These are phyloP conservation scores for Euplagia quadripunctaria DNA, from an alignment of 2,888 invertebrate genomes.

Conservation along the genomic window DNA sequence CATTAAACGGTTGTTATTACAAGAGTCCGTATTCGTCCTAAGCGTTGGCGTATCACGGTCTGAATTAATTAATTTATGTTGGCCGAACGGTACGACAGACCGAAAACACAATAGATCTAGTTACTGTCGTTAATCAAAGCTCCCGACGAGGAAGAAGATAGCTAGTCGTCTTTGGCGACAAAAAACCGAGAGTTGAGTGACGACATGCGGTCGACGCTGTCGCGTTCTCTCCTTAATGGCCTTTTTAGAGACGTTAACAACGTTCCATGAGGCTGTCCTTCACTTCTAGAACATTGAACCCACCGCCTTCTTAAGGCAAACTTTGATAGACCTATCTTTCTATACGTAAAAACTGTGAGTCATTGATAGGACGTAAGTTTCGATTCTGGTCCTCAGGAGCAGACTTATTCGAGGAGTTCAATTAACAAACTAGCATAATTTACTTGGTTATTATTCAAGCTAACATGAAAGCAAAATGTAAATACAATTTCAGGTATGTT, in stretches of 20 bases:
- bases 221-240: slow-evolving; percentile 59
- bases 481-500: neutral
- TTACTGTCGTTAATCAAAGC: slow-evolving; percentile 81
- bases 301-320: slow-evolving; percentile 25
- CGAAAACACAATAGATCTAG: slow-evolving; percentile 70
- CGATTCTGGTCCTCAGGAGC: neutral
- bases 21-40: slow-evolving; percentile 55
- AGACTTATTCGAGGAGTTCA: neutral
- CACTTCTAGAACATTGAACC: slow-evolving; percentile 55
- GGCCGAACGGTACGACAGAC: slow-evolving; percentile 61
- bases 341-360: slow-evolving; percentile 2
- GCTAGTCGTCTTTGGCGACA: slow-evolving; percentile 64
- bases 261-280: slow-evolving; percentile 57
- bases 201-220: slow-evolving; percentile 60
- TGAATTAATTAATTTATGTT: slow-evolving; percentile 72
- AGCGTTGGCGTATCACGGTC: slow-evolving; percentile 60
- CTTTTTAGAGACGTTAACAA: slow-evolving; percentile 68
- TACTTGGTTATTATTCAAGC: neutral
- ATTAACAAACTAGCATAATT: neutral
- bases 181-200: slow-evolving; percentile 67
- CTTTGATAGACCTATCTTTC: neutral
- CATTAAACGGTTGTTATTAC: slow-evolving; percentile 69
- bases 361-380: neutral
- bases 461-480: neutral
- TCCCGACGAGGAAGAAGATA: slow-evolving; percentile 65